phyloP scores from a whole-genome alignment of 92 coral and sea anemone species.

The Galaxea fascicularis region DNA sequence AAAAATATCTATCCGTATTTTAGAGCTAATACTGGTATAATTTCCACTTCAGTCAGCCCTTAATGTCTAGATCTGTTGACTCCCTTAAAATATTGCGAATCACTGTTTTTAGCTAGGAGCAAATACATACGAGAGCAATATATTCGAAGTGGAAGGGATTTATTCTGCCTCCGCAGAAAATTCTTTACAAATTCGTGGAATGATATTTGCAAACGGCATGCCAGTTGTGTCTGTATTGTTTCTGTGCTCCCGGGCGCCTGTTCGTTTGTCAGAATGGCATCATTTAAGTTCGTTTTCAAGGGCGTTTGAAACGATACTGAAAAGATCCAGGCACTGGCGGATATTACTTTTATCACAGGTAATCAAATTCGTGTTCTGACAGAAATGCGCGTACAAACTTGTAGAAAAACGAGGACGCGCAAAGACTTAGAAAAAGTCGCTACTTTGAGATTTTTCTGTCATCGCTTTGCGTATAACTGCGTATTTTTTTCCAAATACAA shows the following conservation, averaged over 20 bases:
- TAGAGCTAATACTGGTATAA: conserved; percentile 39
- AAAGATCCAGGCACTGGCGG: not conserved
- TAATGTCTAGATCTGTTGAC: conserved; percentile 38
- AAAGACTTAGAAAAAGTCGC: not conserved
- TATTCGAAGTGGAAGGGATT: not conserved
- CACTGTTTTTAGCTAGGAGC: conserved; percentile 27
- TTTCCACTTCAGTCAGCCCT: conserved; percentile 34
- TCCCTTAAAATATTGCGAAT: conserved; percentile 34
- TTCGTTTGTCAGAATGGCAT: conserved; percentile 12
- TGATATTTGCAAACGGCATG: conserved; percentile 21
- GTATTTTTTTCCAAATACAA: conserved; percentile 14
- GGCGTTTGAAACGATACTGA: not conserved
- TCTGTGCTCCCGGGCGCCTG: conserved; percentile 6
- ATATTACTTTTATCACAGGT: not conserved
- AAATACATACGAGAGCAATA: conserved; percentile 31
- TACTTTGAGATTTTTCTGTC: not conserved
- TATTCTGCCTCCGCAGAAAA: conserved; percentile 1
- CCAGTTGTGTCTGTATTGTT: conserved; percentile 6
- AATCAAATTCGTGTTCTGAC: not conserved
- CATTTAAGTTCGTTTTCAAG: conserved; percentile 27
- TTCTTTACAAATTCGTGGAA: not conserved
- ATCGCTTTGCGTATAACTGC: not conserved
- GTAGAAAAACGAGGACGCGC: not conserved
- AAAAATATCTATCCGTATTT: not conserved
- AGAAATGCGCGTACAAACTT: not conserved